Evolutionary conservation across 1,140 invertebrate species (phyloP), one percentile per base, ranked within the genome.

Genomic region (Mylabris phalerata): DNA sequence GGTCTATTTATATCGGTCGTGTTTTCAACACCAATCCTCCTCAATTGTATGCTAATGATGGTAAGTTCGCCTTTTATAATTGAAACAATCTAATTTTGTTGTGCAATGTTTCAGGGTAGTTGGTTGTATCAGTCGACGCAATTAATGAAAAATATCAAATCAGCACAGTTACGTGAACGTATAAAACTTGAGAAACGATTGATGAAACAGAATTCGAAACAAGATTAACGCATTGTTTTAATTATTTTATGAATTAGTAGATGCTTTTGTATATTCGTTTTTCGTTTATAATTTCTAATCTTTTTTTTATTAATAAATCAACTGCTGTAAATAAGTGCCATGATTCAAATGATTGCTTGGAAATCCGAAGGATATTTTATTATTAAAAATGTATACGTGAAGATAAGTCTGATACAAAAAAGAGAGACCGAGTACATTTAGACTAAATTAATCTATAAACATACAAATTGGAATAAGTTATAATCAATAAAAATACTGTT

Each of bases 41-140:
- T 94, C 25, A 94, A 93, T 74, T 94, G 91, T 70, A 90, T 94
- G 83, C 81, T 94, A 60, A 89, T 95, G 83, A 88, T 95, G 81
- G 92, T 95, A 81, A 86, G 89, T 11, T 26, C 10, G 19, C 48
- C 2, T 58, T 11, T n/a, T 58, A 26, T 19, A 47, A 26, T 41
- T n/a, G 19, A 19, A 19, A 19, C 19, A 19, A 19, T 19, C 19
- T 27, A 48, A 41, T 48, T 9, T 41, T 65, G 41, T 26, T 45
- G 49, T 9, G 27, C 47, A 58, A 59, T 67, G 60, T 69, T 68
- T 32, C 59, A 92, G 89, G 88, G 88, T 54, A 86, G 86, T 63
- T 92, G 90, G 89, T 73, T 92, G 24, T 91, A 89, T 70, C 87
- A 88, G 67, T 92, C 90, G 1, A 90, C 89, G 52, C 86, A 91